Conservation (phyloP, 2,888 invertebrate species). For the Leuctra nigra region DNA sequence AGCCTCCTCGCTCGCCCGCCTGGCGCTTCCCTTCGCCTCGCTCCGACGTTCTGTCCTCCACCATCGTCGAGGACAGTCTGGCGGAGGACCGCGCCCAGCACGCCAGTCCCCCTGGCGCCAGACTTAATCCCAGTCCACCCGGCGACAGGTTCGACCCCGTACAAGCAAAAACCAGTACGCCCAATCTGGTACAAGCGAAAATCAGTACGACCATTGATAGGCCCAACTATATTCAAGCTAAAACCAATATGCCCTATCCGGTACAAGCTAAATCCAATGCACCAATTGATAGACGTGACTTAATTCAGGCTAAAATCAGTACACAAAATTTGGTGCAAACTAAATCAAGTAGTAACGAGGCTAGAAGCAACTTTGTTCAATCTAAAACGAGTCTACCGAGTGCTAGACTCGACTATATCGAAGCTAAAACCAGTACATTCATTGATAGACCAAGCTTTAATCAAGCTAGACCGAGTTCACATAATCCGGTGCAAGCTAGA, state of each 20-base stretch:
- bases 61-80: slow-evolving; percentile 75
- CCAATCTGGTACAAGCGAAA: background rate
- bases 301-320: no score
- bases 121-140: background rate
- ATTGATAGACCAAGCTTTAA: no score
- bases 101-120: background rate
- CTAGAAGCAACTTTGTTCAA: no score
- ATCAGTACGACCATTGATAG: background rate
- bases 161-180: background rate
- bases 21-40: slow-evolving; percentile 69
- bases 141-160: background rate
- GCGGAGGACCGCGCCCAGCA: slow-evolving; percentile 61
- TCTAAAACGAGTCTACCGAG: no score
- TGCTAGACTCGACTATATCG: no score
- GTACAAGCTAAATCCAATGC: no score
- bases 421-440: no score
- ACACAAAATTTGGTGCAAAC: no score
- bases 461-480: no score
- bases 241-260: background rate
- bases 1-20: slow-evolving; percentile 50
- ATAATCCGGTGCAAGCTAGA: no score
- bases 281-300: no score
- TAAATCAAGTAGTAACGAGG: no score
- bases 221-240: background rate
- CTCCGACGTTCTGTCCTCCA: slow-evolving; percentile 77